Evolutionary conservation across 64 coral and sea anemone species (phyloP), one percentile per base, ranked within the genome.

Genomic region (Stichodactyla mertensii): DNA sequence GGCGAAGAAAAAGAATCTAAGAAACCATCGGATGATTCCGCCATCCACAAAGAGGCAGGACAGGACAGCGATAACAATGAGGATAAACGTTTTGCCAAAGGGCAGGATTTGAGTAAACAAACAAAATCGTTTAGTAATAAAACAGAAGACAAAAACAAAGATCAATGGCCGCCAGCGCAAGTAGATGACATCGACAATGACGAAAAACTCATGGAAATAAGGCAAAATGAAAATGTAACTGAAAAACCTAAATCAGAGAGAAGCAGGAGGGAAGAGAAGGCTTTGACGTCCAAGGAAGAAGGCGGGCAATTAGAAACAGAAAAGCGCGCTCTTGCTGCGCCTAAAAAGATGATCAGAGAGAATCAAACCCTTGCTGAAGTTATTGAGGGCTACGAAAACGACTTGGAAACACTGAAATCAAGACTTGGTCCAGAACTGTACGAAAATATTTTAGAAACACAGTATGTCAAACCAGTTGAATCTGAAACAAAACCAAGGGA

Each of bases 291-390:
- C 23, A 27, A 74, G 23, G 69, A 74, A 1, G 8, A 23, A 6
- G 22, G 10, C 66, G 2, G 19, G 4, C 6, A 74, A 27, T 23
- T 7, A 74, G 27, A 31, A 31, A 11, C 10, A 13, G 20, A 74
- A 74, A 74, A 31, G 22, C 7, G 4, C 12, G 0, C 69, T 13
- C 69, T 74, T 74, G 69, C n/a, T 10, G 69, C 69, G 7, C 69
- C 69, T 23, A 74, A 74, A 23, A 81, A 81, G 14, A 81, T 81
- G 78, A 81, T 81, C 5, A 20, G 55, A 8, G 36, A 53, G 6
- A 55, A 81, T 10, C 52, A 36, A 24, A 61, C 83, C 15, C 83
- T 85, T 85, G 83, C 16, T 10, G 83, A 85, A 11, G 15, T 85
- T 20, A 85, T 85, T 20, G 7, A 51, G 2, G 55, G 27, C 54